Evolutionary conservation across 2,113 vertebrate genomes (phyloP), one percentile per base, ranked within the genome.

Genomic region (Otolemur garnettii): DNA sequence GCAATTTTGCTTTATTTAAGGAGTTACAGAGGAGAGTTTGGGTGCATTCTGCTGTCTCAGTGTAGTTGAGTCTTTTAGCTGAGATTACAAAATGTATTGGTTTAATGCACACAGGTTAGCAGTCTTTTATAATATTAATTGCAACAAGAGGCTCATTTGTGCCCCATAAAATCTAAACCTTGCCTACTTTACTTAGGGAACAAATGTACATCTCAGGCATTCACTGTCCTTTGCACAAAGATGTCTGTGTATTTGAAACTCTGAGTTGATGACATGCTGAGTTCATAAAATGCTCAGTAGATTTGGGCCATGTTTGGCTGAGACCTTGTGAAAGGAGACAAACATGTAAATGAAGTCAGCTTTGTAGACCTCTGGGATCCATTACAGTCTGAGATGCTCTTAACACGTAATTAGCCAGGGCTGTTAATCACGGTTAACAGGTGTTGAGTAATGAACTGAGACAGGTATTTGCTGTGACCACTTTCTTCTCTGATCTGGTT

Each of bases 361-460:
- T 97, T 97, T 55, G 64, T 69, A 97, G 97, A 97, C 98, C 97
- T 98, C 94, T 97, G 98, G 98, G 98, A 98, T 97, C 96, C 96
- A 96, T 98, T 98, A 95, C 75, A 97, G 92, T 84, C 86, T 75
- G 96, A 98, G 98, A 98, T 98, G 95, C 97, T 98, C 97, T 98
- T 98, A 98, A 96, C 95, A 98, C 96, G 96, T 97, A 98, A 98
- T 99, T 98, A 98, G 96, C 98, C 90, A 84, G 96, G 96, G 85
- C 92, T 98, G 93, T 99, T 98, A 98, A 98, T 99, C 98, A 98
- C 62, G 69, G 96, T 98, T 98, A 99, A 97, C 98, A 98, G 98
- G 98, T 99, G 98, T 97, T 98, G 98, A 97, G 97, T 98, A 99
- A 99, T 99, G 98, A 98, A 97, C 97, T 79, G 78, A 98, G 98